These are phyloP conservation scores for Drosophila quadrilineata DNA, from an alignment of 1,140 invertebrate genomes.

Conservation along the genomic window DNA sequence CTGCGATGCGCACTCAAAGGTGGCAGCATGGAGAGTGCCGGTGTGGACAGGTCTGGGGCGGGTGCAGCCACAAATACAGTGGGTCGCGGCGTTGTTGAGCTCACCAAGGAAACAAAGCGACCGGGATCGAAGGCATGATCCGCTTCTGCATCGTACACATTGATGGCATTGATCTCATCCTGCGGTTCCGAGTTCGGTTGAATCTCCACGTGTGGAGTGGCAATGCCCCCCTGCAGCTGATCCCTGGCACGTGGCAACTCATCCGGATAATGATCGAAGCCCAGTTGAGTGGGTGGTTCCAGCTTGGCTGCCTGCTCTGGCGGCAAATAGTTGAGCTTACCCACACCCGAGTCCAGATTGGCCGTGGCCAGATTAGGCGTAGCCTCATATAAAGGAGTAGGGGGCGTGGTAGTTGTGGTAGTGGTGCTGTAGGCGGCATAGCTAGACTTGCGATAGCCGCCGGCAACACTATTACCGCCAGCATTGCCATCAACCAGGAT, in stretches of 20 bases:
- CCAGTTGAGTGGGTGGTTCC: constrained; percentile 58
- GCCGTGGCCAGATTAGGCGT: constrained; percentile 45
- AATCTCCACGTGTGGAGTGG: constrained; percentile 50
- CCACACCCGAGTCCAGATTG: constrained; percentile 66
- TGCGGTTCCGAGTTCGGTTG: constrained; percentile 51
- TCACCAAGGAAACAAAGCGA: constrained; percentile 60
- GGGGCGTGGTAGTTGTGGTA: constrained; percentile 58
- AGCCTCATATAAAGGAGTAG: constrained; percentile 47
- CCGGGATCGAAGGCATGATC: constrained; percentile 53
- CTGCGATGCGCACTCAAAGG: constrained; percentile 37
- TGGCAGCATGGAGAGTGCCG: constrained; percentile 60
- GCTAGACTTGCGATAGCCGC: constrained; percentile 37
- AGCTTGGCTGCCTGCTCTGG: constrained; percentile 78
- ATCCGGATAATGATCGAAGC: constrained; percentile 78
- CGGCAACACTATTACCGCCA: constrained; percentile 40
- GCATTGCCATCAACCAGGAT: constrained; percentile 83
- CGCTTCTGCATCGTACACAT: constrained; percentile 70
- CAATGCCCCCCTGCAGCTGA: constrained; percentile 30
- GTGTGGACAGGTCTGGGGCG: constrained; percentile 75
- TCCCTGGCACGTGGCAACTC: constrained; percentile 55
- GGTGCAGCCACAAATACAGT: constrained; percentile 65
- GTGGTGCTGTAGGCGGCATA: constrained; percentile 50
- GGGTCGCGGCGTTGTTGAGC: constrained; percentile 70
- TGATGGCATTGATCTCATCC: constrained; percentile 61
- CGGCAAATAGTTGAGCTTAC: constrained; percentile 73